Conservation (phyloP, 2,797 vertebrate genomes). For the Gymnothorax javanicus region DNA sequence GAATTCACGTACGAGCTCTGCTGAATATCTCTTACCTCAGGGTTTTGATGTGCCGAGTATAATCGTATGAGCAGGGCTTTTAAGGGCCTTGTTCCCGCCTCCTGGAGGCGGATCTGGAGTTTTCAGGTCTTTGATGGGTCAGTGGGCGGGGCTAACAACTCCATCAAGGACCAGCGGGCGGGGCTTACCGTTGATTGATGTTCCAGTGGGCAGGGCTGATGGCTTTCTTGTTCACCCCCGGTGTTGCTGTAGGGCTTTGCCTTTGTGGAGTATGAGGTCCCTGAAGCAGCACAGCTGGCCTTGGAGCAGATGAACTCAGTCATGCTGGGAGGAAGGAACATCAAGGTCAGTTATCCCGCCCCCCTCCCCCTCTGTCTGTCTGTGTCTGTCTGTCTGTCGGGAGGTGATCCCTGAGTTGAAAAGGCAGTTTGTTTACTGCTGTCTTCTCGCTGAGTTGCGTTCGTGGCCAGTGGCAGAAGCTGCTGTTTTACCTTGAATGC, state of each 20-base stretch:
- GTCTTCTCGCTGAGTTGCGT: background rate
- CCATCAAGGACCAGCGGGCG: too few relatives aligned
- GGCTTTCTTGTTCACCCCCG: too few relatives aligned
- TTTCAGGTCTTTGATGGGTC: too few relatives aligned
- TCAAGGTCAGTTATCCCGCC: conserved; percentile 76
- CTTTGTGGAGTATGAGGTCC: conserved; percentile 92
- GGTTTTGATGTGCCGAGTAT: background rate
- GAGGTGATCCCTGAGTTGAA: background rate
- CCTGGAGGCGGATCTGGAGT: too few relatives aligned
- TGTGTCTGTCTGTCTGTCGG: background rate
- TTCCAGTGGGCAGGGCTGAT: too few relatives aligned
- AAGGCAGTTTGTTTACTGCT: background rate
- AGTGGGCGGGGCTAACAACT: too few relatives aligned
- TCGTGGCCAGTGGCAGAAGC: background rate
- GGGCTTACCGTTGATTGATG: too few relatives aligned
- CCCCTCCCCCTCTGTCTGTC: too few relatives aligned
- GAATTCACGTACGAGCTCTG: background rate
- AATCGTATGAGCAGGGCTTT: background rate
- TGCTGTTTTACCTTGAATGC: too few relatives aligned
- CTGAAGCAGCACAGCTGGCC: conserved; percentile 88
- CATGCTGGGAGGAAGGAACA: conserved; percentile 89
- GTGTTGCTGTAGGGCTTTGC: conserved; percentile 81
- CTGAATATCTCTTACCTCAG: background rate
- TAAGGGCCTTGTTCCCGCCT: background rate
- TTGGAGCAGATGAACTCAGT: conserved; percentile 95